phyloP scores from a whole-genome alignment of 37 sponge, comb jelly and placozoan genomes.

The Petrosia ficiformis region DNA sequence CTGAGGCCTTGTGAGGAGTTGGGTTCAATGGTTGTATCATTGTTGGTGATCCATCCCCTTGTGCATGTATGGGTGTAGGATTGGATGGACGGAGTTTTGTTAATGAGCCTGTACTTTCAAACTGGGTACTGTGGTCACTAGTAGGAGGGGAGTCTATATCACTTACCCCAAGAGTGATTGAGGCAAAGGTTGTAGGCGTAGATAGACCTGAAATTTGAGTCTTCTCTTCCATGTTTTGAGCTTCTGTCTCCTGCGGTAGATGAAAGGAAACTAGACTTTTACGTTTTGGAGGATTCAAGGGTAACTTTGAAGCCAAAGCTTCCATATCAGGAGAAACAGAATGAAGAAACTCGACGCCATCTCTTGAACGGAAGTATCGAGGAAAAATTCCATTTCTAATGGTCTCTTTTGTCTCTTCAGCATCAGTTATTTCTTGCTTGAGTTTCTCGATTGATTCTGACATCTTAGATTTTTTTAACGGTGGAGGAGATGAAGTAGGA shows the following conservation, averaged over 20 bases:
- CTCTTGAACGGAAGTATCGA: constrained; percentile 62
- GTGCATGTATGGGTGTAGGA: constrained; percentile 47
- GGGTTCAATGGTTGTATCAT: constrained; percentile 46
- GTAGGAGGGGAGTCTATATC: constrained; percentile 17
- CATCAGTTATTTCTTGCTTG: constrained; percentile 36
- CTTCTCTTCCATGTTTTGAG: background rate
- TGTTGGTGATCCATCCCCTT: constrained; percentile 37
- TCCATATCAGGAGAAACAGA: constrained; percentile 42
- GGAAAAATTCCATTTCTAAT: constrained; percentile 52
- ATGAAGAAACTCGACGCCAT: constrained; percentile 44
- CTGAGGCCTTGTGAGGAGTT: constrained; percentile 43
- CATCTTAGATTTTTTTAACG: background rate
- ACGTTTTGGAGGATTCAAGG: constrained; percentile 2
- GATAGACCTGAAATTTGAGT: constrained; percentile 1
- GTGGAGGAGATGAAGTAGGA: background rate
- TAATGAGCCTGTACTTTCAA: background rate
- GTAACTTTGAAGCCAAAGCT: constrained; percentile 21
- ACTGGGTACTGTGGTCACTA: constrained; percentile 14
- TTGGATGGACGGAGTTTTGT: constrained; percentile 38
- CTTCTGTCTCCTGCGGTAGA: background rate
- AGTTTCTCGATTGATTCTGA: constrained; percentile 9
- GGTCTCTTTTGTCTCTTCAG: constrained; percentile 26
- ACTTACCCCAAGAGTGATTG: constrained; percentile 2
- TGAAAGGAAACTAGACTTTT: background rate
- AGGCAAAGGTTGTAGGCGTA: constrained; percentile 26